Evolutionary conservation across 2,113 vertebrate genomes (phyloP), one percentile per base, ranked within the genome.

Genomic region (Xiphophorus couchianus): DNA sequence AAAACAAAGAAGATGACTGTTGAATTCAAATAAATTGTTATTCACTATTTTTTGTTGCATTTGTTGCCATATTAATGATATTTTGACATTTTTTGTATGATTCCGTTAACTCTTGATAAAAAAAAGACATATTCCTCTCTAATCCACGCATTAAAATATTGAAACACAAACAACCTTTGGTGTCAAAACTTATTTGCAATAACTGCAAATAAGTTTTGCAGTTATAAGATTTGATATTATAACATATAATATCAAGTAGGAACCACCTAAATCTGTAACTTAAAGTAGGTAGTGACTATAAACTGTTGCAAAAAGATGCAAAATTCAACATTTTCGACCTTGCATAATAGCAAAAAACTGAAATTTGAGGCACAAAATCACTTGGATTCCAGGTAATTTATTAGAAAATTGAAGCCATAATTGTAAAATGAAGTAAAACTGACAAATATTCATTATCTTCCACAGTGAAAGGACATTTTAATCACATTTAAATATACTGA

Each of bases 331-430:
- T 54, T 8, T 7, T 58, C 22, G 10, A 25, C 51, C 8, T n/a
- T 7, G 1, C 5, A n/a, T 7, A 58, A 58, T 25, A n/a, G 3
- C 51, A 22, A 58, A n/a, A 58, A 58, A 2, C 8, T 64, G 0
- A 0, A 44, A 67, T 19, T 1, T 2, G 62, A 7, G 37, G 1
- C 63, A 63, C 28, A 22, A 6, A 22, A 66, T 63, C 63, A 14
- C 8, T 2, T 2, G 13, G 25, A n/a, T 66, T 74, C 72, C 25
- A 76, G 29, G 42, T 62, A 15, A 42, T 86, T 89, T 86, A 86
- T 86, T 86, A 70, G 44, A 85, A 82, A 85, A 84, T 62, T 70
- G 19, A 31, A 66, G 54, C 48, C 62, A 11, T 30, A 29, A 63
- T 84, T 28, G 28, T 37, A 63, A 39, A 68, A 39, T 60, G 42